Evolutionary conservation across 2,888 invertebrate genomes (phyloP).

Genomic region (Dorcus hopei): DNA sequence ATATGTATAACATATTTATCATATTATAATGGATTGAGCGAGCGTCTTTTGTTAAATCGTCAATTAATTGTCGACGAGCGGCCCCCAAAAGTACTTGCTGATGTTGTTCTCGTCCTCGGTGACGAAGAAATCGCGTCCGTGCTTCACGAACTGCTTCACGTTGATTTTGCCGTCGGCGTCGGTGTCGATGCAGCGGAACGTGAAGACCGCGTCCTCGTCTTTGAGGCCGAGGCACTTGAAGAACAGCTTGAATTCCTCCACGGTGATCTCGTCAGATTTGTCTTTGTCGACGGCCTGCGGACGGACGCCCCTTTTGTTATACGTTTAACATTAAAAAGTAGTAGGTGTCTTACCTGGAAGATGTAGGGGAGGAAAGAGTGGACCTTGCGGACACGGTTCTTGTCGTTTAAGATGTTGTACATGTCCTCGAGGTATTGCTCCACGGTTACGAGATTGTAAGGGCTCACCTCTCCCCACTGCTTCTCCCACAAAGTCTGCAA

Average conservation of each 20-base stretch:
- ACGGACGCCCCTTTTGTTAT: conserved; percentile 7
- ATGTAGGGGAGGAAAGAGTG: conserved; percentile 77
- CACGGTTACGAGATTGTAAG: conserved; percentile 77
- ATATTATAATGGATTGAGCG: too few species aligned
- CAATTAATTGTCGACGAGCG: conserved; percentile 58
- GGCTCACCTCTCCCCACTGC: conserved; percentile 78
- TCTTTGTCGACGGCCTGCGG: conserved; percentile 79
- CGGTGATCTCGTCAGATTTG: conserved; percentile 71
- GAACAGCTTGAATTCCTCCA: conserved; percentile 80
- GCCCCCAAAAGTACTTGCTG: conserved; percentile 86
- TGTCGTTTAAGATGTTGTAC: conserved; percentile 77
- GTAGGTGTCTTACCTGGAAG: conserved; percentile 62
- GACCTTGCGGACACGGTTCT: conserved; percentile 67
- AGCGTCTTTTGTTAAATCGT: background rate
- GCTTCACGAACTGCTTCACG: conserved; percentile 73
- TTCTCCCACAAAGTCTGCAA: conserved; percentile 73
- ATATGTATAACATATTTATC: too few species aligned
- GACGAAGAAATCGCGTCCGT: conserved; percentile 77
- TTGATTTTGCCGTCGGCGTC: conserved; percentile 77
- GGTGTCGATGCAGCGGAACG: conserved; percentile 75
- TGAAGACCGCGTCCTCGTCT: conserved; percentile 71
- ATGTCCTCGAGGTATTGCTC: conserved; percentile 80
- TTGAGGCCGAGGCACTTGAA: conserved; percentile 74
- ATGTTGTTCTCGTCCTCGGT: conserved; percentile 72
- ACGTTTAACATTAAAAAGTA: background rate